phyloP scores from a whole-genome alignment of 2,797 vertebrate genomes.

The Oceanodroma leucorhoa region DNA sequence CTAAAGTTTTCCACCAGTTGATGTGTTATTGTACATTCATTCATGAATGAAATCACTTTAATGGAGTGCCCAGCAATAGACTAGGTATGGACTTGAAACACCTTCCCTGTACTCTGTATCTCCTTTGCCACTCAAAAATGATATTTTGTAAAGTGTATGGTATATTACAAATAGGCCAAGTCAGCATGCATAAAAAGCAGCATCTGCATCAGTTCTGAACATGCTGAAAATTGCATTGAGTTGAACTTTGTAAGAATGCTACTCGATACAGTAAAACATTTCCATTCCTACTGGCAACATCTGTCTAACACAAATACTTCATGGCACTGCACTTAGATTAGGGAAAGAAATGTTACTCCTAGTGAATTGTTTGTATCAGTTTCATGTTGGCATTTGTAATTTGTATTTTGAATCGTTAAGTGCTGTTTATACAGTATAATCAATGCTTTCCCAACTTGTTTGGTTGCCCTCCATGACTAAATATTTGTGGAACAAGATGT shows the following conservation, averaged over 20 bases:
- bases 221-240: conserved; percentile 51
- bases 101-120: conserved; percentile 28
- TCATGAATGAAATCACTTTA: conserved; percentile 41
- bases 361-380: conserved; percentile 69
- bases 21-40: conserved; percentile 51
- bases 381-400: conserved; percentile 65
- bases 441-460: conserved; percentile 64
- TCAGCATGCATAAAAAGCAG: conserved; percentile 36
- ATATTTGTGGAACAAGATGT: conserved; percentile 73
- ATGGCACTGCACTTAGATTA: conserved; percentile 57
- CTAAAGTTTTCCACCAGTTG: conserved; percentile 39
- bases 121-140: conserved; percentile 16
- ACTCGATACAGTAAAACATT: conserved; percentile 28
- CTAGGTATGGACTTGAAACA: conserved; percentile 54
- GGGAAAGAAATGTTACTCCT: conserved; percentile 62
- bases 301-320: conserved; percentile 45
- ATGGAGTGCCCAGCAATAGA: conserved; percentile 51
- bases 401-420: conserved; percentile 73
- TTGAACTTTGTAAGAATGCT: conserved; percentile 40
- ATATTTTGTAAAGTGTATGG: conserved; percentile 56
- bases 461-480: conserved; percentile 67
- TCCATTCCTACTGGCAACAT: conserved; percentile 61
- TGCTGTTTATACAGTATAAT: conserved; percentile 68
- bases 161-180: conserved; percentile 42
- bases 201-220: conserved; percentile 56